Conservation (phyloP, 2,888 invertebrate genomes). For the Coecobrya sp. region DNA sequence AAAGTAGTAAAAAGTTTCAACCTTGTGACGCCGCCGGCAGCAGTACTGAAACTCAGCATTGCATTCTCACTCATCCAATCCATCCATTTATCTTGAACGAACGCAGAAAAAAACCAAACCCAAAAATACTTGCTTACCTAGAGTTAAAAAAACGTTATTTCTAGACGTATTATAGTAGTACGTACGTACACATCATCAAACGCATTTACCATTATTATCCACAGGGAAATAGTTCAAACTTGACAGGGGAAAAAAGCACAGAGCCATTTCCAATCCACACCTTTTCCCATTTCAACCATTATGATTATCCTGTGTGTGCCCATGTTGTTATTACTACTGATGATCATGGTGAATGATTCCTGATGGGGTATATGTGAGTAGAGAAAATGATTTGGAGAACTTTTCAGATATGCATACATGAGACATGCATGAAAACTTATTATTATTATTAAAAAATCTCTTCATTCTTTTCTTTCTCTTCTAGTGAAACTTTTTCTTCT, state of each 20-base stretch:
- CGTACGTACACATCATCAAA: constrained; percentile 49
- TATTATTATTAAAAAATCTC: constrained; percentile 46
- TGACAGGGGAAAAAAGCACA: constrained; percentile 50
- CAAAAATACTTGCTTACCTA: constrained; percentile 64
- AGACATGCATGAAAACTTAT: constrained; percentile 35
- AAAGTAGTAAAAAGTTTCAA: constrained; percentile 62
- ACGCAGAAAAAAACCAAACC: constrained; percentile 59
- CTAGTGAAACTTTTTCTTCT: constrained; percentile 20
- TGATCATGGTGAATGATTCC: constrained; percentile 77
- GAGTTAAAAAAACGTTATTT: not conserved
- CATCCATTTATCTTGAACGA: constrained; percentile 67
- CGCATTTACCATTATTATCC: constrained; percentile 77
- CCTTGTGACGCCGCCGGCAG: constrained; percentile 78
- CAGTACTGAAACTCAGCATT: constrained; percentile 59
- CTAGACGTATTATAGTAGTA: not conserved
- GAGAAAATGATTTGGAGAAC: constrained; percentile 13
- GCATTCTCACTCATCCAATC: constrained; percentile 70
- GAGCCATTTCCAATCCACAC: constrained; percentile 81
- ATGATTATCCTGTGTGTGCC: constrained; percentile 51
- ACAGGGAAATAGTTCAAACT: constrained; percentile 68
- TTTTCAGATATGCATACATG: constrained; percentile 45
- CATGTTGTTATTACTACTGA: constrained; percentile 64
- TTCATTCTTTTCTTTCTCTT: constrained; percentile 46
- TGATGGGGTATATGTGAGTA: constrained; percentile 56
- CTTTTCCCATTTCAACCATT: constrained; percentile 70